Evolutionary conservation across 1,140 invertebrate species (phyloP).

Genomic region (Platorchestia sp.): DNA sequence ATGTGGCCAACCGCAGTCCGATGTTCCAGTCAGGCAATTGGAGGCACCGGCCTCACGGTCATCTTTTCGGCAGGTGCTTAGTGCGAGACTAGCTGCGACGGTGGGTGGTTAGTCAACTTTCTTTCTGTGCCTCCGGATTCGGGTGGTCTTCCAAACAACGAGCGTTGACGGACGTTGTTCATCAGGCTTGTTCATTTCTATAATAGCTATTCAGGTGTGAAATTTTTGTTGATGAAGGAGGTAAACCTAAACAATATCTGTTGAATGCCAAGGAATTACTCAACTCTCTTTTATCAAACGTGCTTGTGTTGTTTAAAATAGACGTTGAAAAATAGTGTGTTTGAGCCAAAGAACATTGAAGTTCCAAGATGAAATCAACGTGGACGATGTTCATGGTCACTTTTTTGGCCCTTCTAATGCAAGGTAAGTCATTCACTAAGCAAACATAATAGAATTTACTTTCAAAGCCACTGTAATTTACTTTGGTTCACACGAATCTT

Average conservation of each 20-base stretch:
- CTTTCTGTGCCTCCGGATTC: background rate
- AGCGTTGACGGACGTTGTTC: background rate
- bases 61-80: slow-evolving; percentile 1
- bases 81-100: background rate
- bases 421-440: slow-evolving; percentile 1
- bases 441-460: background rate
- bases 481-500: background rate
- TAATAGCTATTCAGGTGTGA: background rate
- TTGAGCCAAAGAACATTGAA: background rate
- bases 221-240: background rate
- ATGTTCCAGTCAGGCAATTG: background rate
- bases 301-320: background rate
- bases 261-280: background rate
- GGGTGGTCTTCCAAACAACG: background rate
- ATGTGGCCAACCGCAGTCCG: background rate
- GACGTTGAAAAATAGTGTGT: background rate
- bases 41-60: background rate
- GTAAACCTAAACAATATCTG: background rate
- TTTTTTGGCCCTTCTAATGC: background rate
- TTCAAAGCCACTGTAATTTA: background rate
- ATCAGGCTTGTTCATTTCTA: too few relatives aligned
- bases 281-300: background rate
- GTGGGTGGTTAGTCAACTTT: background rate
- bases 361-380: background rate
- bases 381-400: background rate